Evolutionary conservation across 1,140 invertebrate genomes (phyloP).

Genomic region (Muscidifurax raptorellus): DNA sequence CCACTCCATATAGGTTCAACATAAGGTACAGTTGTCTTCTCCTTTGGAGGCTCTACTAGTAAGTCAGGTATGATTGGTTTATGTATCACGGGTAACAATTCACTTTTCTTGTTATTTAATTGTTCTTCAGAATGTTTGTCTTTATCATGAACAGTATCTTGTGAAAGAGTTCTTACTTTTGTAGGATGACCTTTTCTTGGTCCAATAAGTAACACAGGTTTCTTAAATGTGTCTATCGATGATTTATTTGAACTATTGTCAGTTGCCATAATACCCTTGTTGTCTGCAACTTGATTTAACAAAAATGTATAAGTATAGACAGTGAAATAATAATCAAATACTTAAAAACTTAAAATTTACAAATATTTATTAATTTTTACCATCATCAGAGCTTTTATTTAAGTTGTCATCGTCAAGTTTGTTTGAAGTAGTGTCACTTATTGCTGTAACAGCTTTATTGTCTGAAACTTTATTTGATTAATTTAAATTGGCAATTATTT

Average conservation of each 20-base stretch:
- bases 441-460: neutral
- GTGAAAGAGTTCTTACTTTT: slow-evolving; percentile 30
- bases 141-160: neutral
- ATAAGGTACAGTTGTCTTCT: slow-evolving; percentile 75
- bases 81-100: neutral
- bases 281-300: neutral
- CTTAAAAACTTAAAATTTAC: too few species aligned
- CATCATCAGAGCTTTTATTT: neutral
- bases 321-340: too few species aligned
- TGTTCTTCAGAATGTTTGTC: slow-evolving; percentile 12
- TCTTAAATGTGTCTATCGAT: slow-evolving; percentile 57
- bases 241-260: neutral
- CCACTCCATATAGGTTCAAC: slow-evolving; percentile 87
- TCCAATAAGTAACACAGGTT: slow-evolving; percentile 55
- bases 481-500: neutral
- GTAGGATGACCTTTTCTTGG: slow-evolving; percentile 44
- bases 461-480: neutral
- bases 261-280: neutral
- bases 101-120: neutral
- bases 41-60: neutral
- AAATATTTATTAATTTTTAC: neutral
- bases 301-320: neutral
- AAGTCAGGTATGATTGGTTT: neutral
- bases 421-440: neutral
- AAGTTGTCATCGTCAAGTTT: neutral